These are phyloP conservation scores for Picus viridis DNA, from an alignment of 2,797 vertebrate species.

Conservation along the genomic window DNA sequence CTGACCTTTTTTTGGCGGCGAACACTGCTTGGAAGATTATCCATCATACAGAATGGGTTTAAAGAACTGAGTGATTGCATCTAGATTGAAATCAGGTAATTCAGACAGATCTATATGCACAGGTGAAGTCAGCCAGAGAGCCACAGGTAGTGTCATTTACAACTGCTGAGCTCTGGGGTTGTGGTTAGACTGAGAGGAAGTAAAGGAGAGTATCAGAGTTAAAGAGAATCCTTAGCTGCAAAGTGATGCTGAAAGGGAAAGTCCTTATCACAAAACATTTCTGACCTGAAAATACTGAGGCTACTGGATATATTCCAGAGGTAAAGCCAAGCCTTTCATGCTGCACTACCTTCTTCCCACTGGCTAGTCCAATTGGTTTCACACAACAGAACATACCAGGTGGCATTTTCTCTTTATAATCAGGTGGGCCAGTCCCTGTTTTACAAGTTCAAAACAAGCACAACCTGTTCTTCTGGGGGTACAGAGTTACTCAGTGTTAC, in stretches of 20 bases:
- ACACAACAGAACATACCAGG: not conserved
- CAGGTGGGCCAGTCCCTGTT: not conserved
- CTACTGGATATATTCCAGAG: not conserved
- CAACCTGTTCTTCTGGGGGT: not conserved
- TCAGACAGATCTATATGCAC: not conserved
- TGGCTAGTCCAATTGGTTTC: constrained; percentile 20
- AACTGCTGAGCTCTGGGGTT: not conserved
- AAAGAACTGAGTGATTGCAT: not conserved
- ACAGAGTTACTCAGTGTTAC: not conserved
- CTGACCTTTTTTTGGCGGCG: not conserved
- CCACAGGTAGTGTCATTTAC: not conserved
- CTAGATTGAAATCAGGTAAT: not conserved
- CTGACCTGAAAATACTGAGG: constrained; percentile 14
- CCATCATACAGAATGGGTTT: not conserved
- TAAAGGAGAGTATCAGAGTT: not conserved
- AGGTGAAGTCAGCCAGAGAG: not conserved
- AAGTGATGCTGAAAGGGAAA: not conserved
- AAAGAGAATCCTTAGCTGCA: not conserved
- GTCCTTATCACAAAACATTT: not conserved
- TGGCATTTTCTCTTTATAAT: not conserved
- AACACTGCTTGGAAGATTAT: not conserved
- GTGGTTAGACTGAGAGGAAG: not conserved
- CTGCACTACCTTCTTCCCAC: not conserved
- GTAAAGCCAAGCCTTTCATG: constrained; percentile 8
- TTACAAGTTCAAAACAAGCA: constrained; percentile 6